Evolutionary conservation across 2,888 invertebrate species (phyloP).

Genomic region (Lithophane semibrunnea): DNA sequence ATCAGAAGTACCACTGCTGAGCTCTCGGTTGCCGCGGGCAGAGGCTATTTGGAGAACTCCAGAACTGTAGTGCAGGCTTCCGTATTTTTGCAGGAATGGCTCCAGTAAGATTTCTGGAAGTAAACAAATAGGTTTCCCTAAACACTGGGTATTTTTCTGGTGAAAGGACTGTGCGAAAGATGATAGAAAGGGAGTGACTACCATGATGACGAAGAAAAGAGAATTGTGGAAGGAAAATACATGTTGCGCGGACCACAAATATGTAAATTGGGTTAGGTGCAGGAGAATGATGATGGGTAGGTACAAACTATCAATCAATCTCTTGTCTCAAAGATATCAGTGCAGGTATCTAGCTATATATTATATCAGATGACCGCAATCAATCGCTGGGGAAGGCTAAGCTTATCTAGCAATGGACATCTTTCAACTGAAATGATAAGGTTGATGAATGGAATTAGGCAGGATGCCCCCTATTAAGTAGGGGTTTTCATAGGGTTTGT

Average conservation of each 20-base stretch:
- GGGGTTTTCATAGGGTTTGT: no score
- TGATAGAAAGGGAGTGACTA: no score
- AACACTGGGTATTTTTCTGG: not conserved
- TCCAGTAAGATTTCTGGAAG: slow-evolving; percentile 89
- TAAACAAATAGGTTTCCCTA: not conserved
- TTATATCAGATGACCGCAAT: not conserved
- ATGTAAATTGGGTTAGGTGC: no score
- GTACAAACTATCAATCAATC: not conserved
- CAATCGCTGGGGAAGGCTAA: not conserved
- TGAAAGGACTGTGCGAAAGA: no score
- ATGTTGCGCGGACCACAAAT: no score
- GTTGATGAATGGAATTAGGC: not conserved
- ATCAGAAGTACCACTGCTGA: slow-evolving; percentile 71
- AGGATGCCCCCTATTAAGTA: not conserved
- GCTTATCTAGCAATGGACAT: not conserved
- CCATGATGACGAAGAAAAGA: no score
- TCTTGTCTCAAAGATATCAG: not conserved
- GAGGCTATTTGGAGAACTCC: slow-evolving; percentile 94
- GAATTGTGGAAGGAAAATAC: no score
- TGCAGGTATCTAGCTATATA: not conserved
- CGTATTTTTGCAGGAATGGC: slow-evolving; percentile 92
- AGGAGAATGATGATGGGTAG: not conserved
- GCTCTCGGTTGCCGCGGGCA: slow-evolving; percentile 91
- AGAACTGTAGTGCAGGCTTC: slow-evolving; percentile 88
- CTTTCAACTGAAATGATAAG: not conserved